Evolutionary conservation across 2,113 vertebrate species (phyloP).

Genomic region (Perca schrenkii): DNA sequence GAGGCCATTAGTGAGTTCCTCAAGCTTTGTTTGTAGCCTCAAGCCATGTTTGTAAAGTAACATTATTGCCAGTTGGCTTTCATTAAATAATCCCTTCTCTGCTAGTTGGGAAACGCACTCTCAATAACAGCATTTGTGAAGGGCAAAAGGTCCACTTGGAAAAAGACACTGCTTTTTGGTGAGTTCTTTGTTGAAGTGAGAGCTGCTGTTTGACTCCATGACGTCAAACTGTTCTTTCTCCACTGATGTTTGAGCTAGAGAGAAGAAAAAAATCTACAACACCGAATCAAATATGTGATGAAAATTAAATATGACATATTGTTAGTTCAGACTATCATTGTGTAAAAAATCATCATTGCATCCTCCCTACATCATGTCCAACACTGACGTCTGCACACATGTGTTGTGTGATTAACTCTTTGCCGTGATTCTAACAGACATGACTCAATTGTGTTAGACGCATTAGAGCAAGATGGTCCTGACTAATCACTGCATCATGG

Average conservation of each 20-base stretch:
- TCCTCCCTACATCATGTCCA: neutral
- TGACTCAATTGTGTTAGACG: constrained; percentile 35
- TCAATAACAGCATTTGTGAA: constrained; percentile 1
- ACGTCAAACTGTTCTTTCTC: constrained; percentile 11
- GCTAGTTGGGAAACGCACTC: constrained; percentile 19
- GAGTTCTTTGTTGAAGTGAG: neutral
- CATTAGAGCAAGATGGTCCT: constrained; percentile 20
- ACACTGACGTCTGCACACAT: constrained; percentile 14
- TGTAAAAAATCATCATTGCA: constrained; percentile 2
- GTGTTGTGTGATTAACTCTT: neutral
- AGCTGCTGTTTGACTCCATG: constrained; percentile 12
- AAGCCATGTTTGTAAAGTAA: constrained; percentile 50
- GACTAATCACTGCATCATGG: constrained; percentile 45
- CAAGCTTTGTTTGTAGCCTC: constrained; percentile 58
- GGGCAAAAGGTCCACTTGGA: constrained; percentile 8
- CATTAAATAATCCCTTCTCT: constrained; percentile 42
- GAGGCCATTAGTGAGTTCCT: constrained; percentile 44
- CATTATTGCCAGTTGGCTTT: constrained; percentile 51
- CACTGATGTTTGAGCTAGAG: neutral
- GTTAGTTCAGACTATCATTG: constrained; percentile 1
- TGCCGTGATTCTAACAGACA: neutral
- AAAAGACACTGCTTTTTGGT: neutral
- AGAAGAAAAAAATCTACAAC: no score
- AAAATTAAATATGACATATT: neutral
- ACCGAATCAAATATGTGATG: constrained; percentile 7